phyloP scores from a whole-genome alignment of 1,140 invertebrate species.

The Temnothorax curvispinosus region DNA sequence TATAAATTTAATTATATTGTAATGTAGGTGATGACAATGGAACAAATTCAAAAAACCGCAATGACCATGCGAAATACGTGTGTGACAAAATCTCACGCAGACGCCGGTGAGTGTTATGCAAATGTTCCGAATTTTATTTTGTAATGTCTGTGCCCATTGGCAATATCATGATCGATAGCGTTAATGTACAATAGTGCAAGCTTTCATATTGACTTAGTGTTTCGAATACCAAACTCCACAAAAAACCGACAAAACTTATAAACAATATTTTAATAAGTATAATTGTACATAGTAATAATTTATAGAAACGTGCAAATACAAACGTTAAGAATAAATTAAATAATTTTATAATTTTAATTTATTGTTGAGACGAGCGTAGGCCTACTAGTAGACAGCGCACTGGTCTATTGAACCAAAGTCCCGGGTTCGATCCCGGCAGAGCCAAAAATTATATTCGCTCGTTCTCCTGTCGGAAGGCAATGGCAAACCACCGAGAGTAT shows the following conservation, averaged over 20 bases:
- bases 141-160: neutral
- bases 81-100: slow-evolving; percentile 51
- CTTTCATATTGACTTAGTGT: neutral
- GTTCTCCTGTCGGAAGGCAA: too few relatives aligned
- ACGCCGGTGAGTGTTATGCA: slow-evolving; percentile 55
- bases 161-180: neutral
- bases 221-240: neutral
- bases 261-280: too few relatives aligned
- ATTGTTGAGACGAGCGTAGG: too few relatives aligned
- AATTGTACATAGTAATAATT: too few relatives aligned
- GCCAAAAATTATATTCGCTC: too few relatives aligned
- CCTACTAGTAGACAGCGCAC: too few relatives aligned
- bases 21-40: slow-evolving; percentile 60
- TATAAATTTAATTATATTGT: neutral
- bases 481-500: too few relatives aligned
- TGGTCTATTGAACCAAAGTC: too few relatives aligned
- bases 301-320: too few relatives aligned
- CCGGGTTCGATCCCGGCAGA: too few relatives aligned
- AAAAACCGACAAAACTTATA: too few relatives aligned
- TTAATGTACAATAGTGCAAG: neutral
- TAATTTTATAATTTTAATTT: neutral
- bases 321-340: neutral
- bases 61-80: slow-evolving; percentile 61
- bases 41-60: slow-evolving; percentile 70
- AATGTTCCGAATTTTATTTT: neutral